Conservation (phyloP, 2,797 vertebrate species). For the Hoplostethus atlanticus region DNA sequence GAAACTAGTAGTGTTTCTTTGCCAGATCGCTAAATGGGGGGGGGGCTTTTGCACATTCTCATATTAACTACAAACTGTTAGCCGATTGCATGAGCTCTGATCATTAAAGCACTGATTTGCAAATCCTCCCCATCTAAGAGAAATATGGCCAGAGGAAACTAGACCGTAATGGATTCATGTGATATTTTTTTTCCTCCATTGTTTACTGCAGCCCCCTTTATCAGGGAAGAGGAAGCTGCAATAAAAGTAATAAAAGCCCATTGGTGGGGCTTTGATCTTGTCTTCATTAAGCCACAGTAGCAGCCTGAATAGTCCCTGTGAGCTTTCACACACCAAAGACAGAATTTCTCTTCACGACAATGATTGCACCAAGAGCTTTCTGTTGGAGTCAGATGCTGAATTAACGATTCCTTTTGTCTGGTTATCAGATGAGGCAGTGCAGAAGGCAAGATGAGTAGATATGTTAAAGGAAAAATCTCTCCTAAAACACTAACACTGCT, state of each 20-base stretch:
- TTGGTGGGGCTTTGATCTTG: slow-evolving; percentile 59
- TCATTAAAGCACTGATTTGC: slow-evolving; percentile 39
- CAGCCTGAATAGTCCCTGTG: slow-evolving; percentile 56
- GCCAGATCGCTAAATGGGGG: slow-evolving; percentile 21
- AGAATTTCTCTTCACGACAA: slow-evolving; percentile 25
- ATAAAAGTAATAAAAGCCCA: slow-evolving; percentile 53
- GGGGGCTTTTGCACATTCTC: slow-evolving; percentile 5
- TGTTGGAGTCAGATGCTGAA: slow-evolving; percentile 35
- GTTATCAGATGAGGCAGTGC: slow-evolving; percentile 27
- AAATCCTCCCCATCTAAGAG: slow-evolving; percentile 30
- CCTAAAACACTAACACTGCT: no score
- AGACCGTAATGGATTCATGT: slow-evolving; percentile 35
- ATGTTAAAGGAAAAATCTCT: background rate
- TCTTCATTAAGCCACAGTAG: slow-evolving; percentile 25
- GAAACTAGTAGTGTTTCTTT: slow-evolving; percentile 23
- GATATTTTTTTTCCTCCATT: slow-evolving; percentile 39
- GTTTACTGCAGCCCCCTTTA: slow-evolving; percentile 36
- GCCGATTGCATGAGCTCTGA: background rate
- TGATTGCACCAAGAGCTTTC: slow-evolving; percentile 49
- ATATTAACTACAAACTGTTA: slow-evolving; percentile 26
- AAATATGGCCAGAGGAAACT: slow-evolving; percentile 15
- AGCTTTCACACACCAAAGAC: slow-evolving; percentile 37
- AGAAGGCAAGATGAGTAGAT: slow-evolving; percentile 1
- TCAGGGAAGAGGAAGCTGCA: slow-evolving; percentile 43
- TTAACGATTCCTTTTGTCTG: slow-evolving; percentile 48